Evolutionary conservation across 2,797 vertebrate genomes (phyloP), one percentile per base, ranked within the genome.

Genomic region (Peromyscus melanophrys): DNA sequence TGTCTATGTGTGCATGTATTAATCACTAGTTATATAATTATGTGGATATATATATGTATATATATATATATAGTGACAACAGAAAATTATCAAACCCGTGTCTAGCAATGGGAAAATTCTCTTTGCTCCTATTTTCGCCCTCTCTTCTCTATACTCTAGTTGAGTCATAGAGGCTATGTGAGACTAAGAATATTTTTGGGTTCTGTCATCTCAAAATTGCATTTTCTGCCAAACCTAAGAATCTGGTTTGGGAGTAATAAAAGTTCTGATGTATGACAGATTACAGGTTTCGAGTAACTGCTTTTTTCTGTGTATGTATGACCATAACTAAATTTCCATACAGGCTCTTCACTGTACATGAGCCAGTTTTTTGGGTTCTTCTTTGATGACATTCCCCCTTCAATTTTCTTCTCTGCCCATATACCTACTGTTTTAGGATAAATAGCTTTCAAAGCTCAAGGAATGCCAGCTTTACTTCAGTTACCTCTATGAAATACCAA

Each of bases 171-270:
- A 55, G 21, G 4, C 3, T 92, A 55, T 40, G 13, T 40, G 27
- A 34, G 77, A 80, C n/a, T 85, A 25, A 3, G 11, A 63, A 11
- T 93, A 73, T 71, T 80, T 93, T 69, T 55, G 82, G 69, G 61
- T 40, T 95, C 67, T 95, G 90, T 52, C 57, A 96, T 94, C 31
- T 81, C 37, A 92, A 97, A 95, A 92, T 92, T 83, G 57, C 46
- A 83, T 89, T 90, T 92, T 46, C 49, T 95, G 55, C 19, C 88
- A 90, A 94, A 40, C 4, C 77, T 90, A 91, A 84, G 10, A 65
- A 67, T 78, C 29, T 89, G 73, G 12, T 34, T 43, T 3, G 16
- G 52, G 9, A 34, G 69, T 49, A 90, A 92, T 59, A 95, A 96
- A 95, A 73, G 61, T 85, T 59, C 90, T 95, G 59, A 80, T 84